Conservation (phyloP, 2,113 vertebrate genomes). For the Podocnemis expansa region DNA sequence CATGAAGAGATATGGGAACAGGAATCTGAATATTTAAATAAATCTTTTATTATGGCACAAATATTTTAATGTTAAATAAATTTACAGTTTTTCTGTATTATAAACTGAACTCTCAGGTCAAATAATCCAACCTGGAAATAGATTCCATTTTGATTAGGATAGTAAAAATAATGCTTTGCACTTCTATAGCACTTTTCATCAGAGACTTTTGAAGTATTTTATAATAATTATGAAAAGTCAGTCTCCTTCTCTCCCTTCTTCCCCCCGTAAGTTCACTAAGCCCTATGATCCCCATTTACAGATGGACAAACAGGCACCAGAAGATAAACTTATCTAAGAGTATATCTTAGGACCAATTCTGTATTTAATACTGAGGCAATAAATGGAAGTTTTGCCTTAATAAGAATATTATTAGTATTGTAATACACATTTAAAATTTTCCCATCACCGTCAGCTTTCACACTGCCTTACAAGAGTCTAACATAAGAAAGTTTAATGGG, state of each 20-base stretch:
- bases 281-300: not conserved
- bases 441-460: not conserved
- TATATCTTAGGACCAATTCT: not conserved
- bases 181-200: not conserved
- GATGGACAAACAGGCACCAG: not conserved
- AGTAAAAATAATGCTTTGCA: not conserved
- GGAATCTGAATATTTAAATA: not conserved
- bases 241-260: too few species aligned
- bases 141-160: not conserved
- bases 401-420: not conserved
- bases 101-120: slow-evolving; percentile 8
- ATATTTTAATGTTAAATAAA: slow-evolving; percentile 9
- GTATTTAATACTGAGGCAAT: not conserved
- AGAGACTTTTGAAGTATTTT: slow-evolving; percentile 7
- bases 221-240: not conserved
- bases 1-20: not conserved
- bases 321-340: not conserved
- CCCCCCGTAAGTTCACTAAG: not conserved
- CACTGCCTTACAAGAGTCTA: not conserved
- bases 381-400: not conserved
- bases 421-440: not conserved
- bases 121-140: not conserved
- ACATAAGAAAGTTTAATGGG: not conserved
- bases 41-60: slow-evolving; percentile 7
- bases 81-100: not conserved